Percentiles rank a stretch among this genome's conserved stretches.
Evolutionary conservation across 2,797 vertebrate species (phyloP).

Genomic region (Peromyscus aztecus): DNA sequence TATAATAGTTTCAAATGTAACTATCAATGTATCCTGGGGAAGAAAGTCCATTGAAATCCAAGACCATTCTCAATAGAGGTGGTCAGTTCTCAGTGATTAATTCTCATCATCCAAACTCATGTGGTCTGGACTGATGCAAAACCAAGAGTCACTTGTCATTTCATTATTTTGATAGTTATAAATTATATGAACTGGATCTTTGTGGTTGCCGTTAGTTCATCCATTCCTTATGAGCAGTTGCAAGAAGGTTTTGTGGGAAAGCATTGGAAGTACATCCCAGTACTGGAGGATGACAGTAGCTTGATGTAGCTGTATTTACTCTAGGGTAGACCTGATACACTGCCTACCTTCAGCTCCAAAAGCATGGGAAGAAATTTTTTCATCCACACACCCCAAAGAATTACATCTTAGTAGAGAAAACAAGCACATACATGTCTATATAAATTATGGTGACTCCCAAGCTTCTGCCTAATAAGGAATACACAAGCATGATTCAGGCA

Average conservation of each 20-base stretch:
- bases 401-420: slow-evolving; percentile 49
- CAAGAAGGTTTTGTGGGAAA: slow-evolving; percentile 8
- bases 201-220: slow-evolving; percentile 16
- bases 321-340: slow-evolving; percentile 11
- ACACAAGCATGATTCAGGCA: slow-evolving; percentile 26
- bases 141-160: neutral
- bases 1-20: slow-evolving; percentile 49
- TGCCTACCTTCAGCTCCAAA: neutral
- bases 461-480: slow-evolving; percentile 38
- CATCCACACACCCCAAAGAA: neutral
- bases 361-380: slow-evolving; percentile 40
- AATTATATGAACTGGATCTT: slow-evolving; percentile 27
- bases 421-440: neutral
- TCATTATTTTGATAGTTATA: slow-evolving; percentile 40
- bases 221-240: slow-evolving; percentile 44
- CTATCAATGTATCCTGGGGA: neutral
- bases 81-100: slow-evolving; percentile 19
- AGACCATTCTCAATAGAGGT: slow-evolving; percentile 8
- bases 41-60: slow-evolving; percentile 48
- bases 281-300: neutral
- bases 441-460: slow-evolving; percentile 45
- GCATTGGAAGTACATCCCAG: slow-evolving; percentile 1
- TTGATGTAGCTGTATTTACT: slow-evolving; percentile 33
- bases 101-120: slow-evolving; percentile 20
- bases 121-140: slow-evolving; percentile 35